Evolutionary conservation across 2,797 vertebrate species (phyloP).

Genomic region (Onychomys torridus): DNA sequence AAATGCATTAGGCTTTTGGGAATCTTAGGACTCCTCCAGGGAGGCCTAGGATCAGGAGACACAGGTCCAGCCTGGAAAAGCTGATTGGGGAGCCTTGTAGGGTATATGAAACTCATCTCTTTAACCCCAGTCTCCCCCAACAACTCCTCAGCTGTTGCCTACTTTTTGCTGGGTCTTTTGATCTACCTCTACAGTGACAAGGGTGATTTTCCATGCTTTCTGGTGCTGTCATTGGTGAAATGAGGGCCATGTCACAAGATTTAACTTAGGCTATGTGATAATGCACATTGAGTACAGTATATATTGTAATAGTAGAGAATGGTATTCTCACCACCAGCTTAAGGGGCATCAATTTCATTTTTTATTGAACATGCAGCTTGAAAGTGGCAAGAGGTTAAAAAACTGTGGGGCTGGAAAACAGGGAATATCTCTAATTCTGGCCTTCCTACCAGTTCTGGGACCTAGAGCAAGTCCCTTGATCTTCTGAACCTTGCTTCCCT

Average conservation of each 20-base stretch:
- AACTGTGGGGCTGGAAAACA: not conserved
- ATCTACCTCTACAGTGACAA: not conserved
- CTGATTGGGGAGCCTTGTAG: not conserved
- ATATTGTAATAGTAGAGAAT: not conserved
- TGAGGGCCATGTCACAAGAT: not conserved
- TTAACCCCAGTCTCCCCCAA: not conserved
- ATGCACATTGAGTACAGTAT: not conserved
- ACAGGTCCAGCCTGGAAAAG: not conserved
- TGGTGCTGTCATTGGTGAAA: not conserved
- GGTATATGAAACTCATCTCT: not conserved
- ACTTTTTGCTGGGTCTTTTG: not conserved
- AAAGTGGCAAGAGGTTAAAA: not conserved
- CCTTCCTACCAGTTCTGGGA: not conserved
- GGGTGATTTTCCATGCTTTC: not conserved
- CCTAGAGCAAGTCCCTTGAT: not conserved
- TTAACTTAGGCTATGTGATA: slow-evolving; percentile 7
- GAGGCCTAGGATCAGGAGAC: not conserved
- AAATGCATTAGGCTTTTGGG: not conserved
- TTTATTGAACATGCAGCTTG: slow-evolving; percentile 11
- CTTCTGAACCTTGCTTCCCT: not conserved
- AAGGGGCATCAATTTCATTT: slow-evolving; percentile 26
- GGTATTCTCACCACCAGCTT: not conserved
- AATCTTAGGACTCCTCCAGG: not conserved
- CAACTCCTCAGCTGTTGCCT: not conserved
- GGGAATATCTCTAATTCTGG: not conserved